Conservation (phyloP, 2,113 vertebrate species). For the Naja naja region DNA sequence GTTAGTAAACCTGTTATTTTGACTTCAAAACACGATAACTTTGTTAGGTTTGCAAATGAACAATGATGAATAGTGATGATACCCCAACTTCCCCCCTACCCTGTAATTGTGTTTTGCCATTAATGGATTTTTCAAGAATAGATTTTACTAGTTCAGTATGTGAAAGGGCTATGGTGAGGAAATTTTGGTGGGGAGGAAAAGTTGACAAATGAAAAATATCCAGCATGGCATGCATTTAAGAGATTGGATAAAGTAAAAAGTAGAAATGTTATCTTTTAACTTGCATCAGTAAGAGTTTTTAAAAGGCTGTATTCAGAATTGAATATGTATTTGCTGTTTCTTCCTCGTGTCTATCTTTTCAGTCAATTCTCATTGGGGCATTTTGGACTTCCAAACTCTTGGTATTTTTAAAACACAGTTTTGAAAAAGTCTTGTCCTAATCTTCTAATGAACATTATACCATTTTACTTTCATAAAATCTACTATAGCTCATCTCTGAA, state of each 20-base stretch:
- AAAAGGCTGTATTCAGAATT: neutral
- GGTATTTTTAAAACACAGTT: neutral
- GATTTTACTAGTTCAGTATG: neutral
- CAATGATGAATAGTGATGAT: neutral
- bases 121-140: neutral
- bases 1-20: neutral
- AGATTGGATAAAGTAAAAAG: neutral
- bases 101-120: neutral
- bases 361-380: neutral
- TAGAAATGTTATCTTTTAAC: neutral
- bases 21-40: neutral
- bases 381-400: neutral
- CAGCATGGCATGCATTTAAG: neutral
- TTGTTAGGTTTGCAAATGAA: neutral
- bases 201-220: neutral
- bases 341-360: neutral
- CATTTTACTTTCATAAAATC: neutral
- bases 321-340: neutral
- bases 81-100: neutral
- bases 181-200: neutral
- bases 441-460: neutral
- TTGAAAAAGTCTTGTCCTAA: neutral
- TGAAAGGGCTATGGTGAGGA: neutral
- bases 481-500: neutral
- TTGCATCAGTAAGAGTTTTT: neutral